phyloP scores from a whole-genome alignment of 2,113 vertebrate species.

The Trichomycterus rosablanca region DNA sequence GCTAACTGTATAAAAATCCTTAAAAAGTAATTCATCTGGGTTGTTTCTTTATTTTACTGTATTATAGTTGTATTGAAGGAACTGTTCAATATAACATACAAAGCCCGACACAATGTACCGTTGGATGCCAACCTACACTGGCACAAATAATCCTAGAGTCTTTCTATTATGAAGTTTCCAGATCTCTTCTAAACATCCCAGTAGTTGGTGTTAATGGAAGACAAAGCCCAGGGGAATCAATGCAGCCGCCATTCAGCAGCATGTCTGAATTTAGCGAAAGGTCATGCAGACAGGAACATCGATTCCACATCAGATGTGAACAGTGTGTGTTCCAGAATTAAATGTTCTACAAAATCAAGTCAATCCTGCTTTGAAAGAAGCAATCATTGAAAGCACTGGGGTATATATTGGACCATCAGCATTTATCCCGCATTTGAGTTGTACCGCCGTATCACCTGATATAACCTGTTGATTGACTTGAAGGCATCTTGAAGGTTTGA shows the following conservation, averaged over 20 bases:
- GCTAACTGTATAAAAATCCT: no score
- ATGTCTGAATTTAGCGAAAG: constrained; percentile 56
- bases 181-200: constrained; percentile 18
- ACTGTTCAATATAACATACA: not conserved
- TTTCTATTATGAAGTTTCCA: not conserved
- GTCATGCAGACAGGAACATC: constrained; percentile 51
- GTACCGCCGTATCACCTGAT: no score
- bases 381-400: not conserved
- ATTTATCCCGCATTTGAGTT: no score
- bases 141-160: not conserved
- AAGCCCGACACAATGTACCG: not conserved
- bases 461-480: no score
- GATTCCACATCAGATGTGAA: constrained; percentile 50
- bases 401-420: not conserved
- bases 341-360: constrained; percentile 23
- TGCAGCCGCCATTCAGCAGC: constrained; percentile 60
- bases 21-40: no score
- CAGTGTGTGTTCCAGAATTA: constrained; percentile 26
- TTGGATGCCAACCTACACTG: not conserved
- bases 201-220: constrained; percentile 47
- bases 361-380: not conserved
- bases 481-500: no score
- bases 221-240: constrained; percentile 49
- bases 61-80: no score
- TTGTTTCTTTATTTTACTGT: no score